phyloP scores from a whole-genome alignment of 2,888 invertebrate species.

The Lycocerus yunnanus region DNA sequence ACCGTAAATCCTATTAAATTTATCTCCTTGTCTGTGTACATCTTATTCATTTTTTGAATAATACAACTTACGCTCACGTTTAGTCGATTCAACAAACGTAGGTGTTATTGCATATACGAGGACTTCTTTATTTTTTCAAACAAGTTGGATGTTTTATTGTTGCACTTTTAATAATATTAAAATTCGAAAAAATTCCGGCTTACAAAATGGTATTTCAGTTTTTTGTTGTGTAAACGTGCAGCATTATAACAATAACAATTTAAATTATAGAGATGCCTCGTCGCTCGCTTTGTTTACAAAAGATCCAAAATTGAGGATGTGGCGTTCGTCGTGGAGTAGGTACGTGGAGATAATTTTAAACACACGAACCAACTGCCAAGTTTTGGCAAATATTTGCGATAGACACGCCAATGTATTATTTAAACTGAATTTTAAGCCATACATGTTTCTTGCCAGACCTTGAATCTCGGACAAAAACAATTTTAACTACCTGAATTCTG shows the following conservation, averaged over 20 bases:
- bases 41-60: background rate
- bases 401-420: slow-evolving; percentile 21
- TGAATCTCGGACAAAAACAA: slow-evolving; percentile 19
- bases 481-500: slow-evolving; percentile 11
- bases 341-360: slow-evolving; percentile 15
- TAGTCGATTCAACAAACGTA: background rate
- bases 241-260: background rate
- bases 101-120: background rate
- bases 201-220: background rate
- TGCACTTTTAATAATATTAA: background rate
- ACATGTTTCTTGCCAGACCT: slow-evolving; percentile 13
- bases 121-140: background rate
- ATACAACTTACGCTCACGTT: background rate
- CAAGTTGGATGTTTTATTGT: background rate
- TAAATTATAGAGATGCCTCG: background rate
- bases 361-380: background rate
- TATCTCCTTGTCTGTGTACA: background rate
- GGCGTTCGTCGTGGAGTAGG: background rate
- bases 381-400: slow-evolving; percentile 15
- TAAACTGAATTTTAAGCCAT: slow-evolving; percentile 6
- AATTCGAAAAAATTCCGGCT: background rate
- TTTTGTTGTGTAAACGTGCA: background rate
- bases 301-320: background rate
- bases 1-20: background rate
- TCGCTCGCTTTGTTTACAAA: background rate